These are phyloP conservation scores for Resseliella maxima DNA, from an alignment of 2,888 invertebrate genomes.

Conservation along the genomic window DNA sequence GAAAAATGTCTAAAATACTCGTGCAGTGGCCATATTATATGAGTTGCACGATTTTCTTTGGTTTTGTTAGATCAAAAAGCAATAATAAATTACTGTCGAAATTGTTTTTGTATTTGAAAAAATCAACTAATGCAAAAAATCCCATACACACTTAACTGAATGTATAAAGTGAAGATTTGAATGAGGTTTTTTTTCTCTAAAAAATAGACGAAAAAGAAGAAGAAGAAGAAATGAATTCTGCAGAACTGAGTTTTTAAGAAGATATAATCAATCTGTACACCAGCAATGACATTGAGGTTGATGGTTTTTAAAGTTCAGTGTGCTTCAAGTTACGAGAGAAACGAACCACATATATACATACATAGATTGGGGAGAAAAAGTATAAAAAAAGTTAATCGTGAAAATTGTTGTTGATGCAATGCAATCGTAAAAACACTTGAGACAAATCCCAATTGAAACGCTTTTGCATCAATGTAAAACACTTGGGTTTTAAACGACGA, in stretches of 20 bases:
- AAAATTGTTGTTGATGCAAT: conserved; percentile 48
- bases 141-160: neutral
- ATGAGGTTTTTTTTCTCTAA: neutral
- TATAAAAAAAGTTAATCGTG: neutral
- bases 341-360: neutral
- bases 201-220: neutral
- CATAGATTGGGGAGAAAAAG: neutral
- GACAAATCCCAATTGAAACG: conserved; percentile 53
- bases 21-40: conserved; percentile 14
- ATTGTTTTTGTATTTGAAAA: conserved; percentile 11
- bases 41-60: neutral
- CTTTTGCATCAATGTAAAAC: conserved; percentile 38
- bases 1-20: neutral
- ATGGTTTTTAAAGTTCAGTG: conserved; percentile 29
- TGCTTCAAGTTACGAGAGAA: neutral
- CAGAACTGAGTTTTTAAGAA: neutral
- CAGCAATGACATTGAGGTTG: neutral
- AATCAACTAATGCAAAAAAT: neutral
- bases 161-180: conserved; percentile 39
- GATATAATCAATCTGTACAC: neutral
- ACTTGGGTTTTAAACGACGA: conserved; percentile 31
- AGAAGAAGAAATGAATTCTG: conserved; percentile 4
- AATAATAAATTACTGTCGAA: conserved; percentile 41
- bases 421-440: conserved; percentile 35
- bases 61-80: neutral